Conservation (phyloP, 2,888 invertebrate species). For the Lepidonotus clava region DNA sequence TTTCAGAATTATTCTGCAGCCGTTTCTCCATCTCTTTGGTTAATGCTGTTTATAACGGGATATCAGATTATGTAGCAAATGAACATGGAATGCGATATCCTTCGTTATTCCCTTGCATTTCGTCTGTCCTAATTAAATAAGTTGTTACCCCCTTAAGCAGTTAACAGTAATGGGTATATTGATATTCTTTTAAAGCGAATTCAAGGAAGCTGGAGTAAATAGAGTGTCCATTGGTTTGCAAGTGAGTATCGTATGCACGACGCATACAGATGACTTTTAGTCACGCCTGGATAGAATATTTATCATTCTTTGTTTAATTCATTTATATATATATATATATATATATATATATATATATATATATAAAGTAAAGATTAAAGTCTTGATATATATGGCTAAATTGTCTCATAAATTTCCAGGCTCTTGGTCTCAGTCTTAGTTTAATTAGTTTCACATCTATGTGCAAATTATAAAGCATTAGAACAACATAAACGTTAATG, state of each 20-base stretch:
- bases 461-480: not conserved
- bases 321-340: slow-evolving; percentile 47
- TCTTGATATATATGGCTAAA: not conserved
- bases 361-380: not conserved
- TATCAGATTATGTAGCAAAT: no score
- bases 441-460: not conserved
- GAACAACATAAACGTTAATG: not conserved
- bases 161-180: no score
- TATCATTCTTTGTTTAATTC: not conserved
- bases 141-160: no score
- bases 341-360: slow-evolving; percentile 36
- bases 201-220: slow-evolving; percentile 73
- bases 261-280: no score
- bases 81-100: no score
- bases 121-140: no score
- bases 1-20: no score
- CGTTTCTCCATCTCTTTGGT: no score
- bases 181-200: slow-evolving; percentile 68
- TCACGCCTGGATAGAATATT: not conserved
- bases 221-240: slow-evolving; percentile 76
- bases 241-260: slow-evolving; percentile 67
- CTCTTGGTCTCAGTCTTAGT: not conserved
- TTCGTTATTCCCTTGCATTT: no score
- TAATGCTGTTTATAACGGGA: no score
- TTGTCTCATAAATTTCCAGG: no score